Evolutionary conservation across 2,113 vertebrate species (phyloP).

Genomic region (Noturus placidus): DNA sequence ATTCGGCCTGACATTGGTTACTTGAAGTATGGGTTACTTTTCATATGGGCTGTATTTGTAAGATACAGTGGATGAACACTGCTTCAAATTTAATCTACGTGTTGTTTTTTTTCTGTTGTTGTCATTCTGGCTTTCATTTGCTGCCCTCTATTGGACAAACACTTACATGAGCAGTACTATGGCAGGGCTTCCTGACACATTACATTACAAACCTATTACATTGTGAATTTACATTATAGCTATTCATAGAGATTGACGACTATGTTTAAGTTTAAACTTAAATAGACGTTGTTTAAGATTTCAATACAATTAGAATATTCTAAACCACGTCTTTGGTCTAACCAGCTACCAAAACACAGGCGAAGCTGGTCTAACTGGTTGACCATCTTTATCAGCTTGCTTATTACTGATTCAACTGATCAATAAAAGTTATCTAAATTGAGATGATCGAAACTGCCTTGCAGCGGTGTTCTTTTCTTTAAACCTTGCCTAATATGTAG

Average conservation of each 20-base stretch:
- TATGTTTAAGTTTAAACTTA: neutral
- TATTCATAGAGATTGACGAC: neutral
- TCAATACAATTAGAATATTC: neutral
- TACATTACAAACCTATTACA: neutral
- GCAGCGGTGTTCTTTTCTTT: neutral
- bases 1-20: neutral
- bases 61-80: no score
- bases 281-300: neutral
- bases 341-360: neutral
- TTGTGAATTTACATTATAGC: neutral
- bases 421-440: neutral
- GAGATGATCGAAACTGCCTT: neutral
- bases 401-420: neutral
- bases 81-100: neutral
- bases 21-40: neutral
- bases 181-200: no score
- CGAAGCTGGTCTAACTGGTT: neutral
- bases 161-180: neutral
- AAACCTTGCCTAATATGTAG: neutral
- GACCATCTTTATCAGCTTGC: neutral
- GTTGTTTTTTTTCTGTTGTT: neutral
- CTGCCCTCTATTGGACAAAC: conserved; percentile 16
- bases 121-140: neutral
- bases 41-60: neutral
- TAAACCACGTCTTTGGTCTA: no score